Evolutionary conservation across 2,797 vertebrate genomes (phyloP).

Genomic region (Pelochelys cantorii): DNA sequence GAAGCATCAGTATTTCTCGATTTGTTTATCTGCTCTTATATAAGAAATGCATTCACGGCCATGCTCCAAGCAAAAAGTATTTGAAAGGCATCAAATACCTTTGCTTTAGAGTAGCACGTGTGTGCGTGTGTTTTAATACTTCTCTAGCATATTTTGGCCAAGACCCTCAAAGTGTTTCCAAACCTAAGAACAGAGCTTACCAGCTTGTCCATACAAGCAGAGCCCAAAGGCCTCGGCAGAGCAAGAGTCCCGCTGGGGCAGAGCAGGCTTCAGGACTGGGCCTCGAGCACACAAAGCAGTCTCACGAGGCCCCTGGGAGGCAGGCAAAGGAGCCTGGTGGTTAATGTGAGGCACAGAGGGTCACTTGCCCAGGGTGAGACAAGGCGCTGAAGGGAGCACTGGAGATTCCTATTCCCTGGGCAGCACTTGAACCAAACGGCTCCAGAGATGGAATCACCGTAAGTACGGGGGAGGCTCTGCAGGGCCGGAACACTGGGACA

Average conservation of each 20-base stretch:
- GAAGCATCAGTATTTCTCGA: accelerated
- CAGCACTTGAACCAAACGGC: neutral
- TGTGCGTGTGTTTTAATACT: neutral
- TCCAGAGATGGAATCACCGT: neutral
- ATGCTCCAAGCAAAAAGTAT: accelerated
- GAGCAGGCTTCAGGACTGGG: neutral
- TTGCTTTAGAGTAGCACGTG: accelerated
- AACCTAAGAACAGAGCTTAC: neutral
- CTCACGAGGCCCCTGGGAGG: neutral
- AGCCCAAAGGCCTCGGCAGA: neutral
- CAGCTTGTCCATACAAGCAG: neutral
- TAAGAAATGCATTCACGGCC: accelerated
- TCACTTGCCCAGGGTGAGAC: neutral
- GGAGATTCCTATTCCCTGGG: neutral
- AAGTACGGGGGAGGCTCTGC: too few relatives aligned
- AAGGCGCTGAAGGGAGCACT: neutral
- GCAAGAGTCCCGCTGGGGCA: neutral
- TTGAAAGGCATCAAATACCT: neutral
- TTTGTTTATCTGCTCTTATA: accelerated
- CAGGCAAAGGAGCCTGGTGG: neutral
- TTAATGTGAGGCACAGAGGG: neutral
- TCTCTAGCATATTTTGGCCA: neutral
- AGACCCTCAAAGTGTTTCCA: neutral
- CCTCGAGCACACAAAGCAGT: neutral
- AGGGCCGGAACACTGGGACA: neutral